Evolutionary conservation across 2,797 vertebrate genomes (phyloP).

Genomic region (Ficedula albicollis): DNA sequence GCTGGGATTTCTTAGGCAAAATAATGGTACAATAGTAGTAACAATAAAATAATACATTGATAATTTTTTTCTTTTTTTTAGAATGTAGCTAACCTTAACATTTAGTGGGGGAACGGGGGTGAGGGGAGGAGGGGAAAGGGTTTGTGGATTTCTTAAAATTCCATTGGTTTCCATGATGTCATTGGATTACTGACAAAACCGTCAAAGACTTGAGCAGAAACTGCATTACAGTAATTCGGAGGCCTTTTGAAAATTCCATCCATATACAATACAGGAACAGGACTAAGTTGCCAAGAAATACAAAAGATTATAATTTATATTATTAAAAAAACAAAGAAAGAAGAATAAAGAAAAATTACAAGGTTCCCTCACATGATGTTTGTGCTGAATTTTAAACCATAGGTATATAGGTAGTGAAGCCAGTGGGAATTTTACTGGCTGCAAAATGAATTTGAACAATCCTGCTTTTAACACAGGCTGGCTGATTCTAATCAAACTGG

Average conservation of each 20-base stretch:
- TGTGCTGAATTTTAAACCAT: not conserved
- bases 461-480: not conserved
- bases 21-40: not conserved
- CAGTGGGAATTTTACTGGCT: not conserved
- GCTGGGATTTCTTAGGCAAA: not conserved
- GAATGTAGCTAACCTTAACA: not conserved
- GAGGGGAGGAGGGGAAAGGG: accelerated
- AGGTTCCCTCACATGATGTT: not conserved
- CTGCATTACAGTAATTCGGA: not conserved
- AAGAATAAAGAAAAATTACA: not conserved
- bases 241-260: not conserved
- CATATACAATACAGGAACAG: not conserved
- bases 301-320: not conserved
- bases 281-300: not conserved
- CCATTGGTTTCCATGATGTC: not conserved
- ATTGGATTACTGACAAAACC: not conserved
- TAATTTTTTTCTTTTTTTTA: not conserved
- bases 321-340: not conserved
- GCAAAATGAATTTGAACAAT: not conserved
- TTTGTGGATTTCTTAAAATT: not conserved
- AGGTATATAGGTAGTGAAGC: not conserved
- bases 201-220: not conserved
- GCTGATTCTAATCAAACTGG: not conserved
- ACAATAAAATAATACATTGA: not conserved
- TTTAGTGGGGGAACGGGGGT: not conserved